These are phyloP conservation scores for Electrona antarctica DNA, from an alignment of 2,113 vertebrate genomes.

Conservation along the genomic window DNA sequence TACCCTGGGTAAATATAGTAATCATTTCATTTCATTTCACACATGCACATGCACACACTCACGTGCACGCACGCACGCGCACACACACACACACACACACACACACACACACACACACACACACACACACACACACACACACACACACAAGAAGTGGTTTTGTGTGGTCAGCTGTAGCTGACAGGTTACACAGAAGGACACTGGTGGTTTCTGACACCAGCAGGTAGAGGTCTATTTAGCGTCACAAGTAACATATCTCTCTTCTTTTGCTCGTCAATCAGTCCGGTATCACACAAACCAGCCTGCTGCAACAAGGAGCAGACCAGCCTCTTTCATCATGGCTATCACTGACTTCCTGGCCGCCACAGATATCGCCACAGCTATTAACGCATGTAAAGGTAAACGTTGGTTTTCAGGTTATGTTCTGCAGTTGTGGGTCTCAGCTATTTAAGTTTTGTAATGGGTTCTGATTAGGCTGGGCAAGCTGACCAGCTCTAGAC, in stretches of 20 bases:
- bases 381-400: constrained; percentile 80
- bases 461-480: too few species aligned
- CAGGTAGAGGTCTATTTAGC: constrained; percentile 17
- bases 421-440: too few species aligned
- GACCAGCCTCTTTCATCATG: constrained; percentile 65
- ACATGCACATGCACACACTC: too few species aligned
- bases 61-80: neutral
- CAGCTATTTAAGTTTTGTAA: too few species aligned
- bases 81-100: neutral
- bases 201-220: constrained; percentile 71
- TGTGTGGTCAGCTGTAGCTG: constrained; percentile 61
- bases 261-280: constrained; percentile 33
- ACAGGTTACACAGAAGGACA: constrained; percentile 66
- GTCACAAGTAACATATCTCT: constrained; percentile 22
- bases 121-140: constrained; percentile 7
- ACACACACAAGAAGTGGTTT: constrained; percentile 20
- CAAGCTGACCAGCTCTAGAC: too few species aligned
- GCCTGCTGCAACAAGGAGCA: constrained; percentile 20
- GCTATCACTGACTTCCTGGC: constrained; percentile 76
- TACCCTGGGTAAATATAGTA: too few species aligned
- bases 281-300: constrained; percentile 13
- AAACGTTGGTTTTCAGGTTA: constrained; percentile 30
- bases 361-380: constrained; percentile 76
- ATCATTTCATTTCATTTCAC: too few species aligned
- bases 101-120: constrained; percentile 8